Conservation (phyloP, 2,888 invertebrate species). For the Hyles lineata region DNA sequence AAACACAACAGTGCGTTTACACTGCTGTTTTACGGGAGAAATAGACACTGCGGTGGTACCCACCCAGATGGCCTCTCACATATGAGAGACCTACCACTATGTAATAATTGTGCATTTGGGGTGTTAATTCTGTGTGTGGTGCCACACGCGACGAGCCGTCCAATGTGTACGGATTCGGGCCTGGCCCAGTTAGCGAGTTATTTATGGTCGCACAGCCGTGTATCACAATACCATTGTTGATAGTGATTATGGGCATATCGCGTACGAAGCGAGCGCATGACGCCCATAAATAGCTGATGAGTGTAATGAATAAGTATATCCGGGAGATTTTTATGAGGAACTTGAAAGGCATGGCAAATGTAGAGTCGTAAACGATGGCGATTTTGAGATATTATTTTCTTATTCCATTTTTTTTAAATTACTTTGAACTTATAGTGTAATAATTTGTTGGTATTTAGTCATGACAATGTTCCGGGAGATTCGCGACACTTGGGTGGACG, state of each 20-base stretch:
- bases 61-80: no score
- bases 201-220: constrained; percentile 36
- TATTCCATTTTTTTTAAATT: no score
- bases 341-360: neutral
- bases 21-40: no score
- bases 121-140: constrained; percentile 27
- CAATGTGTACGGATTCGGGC: constrained; percentile 49
- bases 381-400: neutral
- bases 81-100: no score
- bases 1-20: no score
- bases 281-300: constrained; percentile 8
- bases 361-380: neutral
- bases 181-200: constrained; percentile 53
- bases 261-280: constrained; percentile 3
- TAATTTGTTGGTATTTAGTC: no score
- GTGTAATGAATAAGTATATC: constrained; percentile 1
- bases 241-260: constrained; percentile 23
- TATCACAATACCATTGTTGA: constrained; percentile 31
- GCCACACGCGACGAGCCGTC: constrained; percentile 58
- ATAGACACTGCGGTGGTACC: no score
- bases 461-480: no score
- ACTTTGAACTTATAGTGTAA: no score
- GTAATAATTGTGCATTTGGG: constrained; percentile 8
- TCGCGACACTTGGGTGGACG: no score
- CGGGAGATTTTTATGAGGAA: neutral